Conservation (phyloP, 2,797 vertebrate genomes). For the Synanceia verrucosa region DNA sequence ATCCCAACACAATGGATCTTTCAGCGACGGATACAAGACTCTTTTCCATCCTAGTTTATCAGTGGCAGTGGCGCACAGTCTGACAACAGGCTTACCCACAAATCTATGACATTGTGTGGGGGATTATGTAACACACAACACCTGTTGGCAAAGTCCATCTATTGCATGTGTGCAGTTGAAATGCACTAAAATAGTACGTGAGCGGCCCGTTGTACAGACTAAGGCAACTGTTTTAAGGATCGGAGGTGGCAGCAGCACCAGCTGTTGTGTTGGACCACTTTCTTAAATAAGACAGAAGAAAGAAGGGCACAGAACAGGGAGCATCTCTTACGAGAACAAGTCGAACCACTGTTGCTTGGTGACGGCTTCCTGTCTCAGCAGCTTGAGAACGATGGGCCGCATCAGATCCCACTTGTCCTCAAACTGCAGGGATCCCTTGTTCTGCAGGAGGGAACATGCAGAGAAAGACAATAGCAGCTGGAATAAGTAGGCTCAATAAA, state of each 20-base stretch:
- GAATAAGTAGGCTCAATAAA: not conserved
- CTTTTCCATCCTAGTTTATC: not conserved
- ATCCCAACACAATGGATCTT: not conserved
- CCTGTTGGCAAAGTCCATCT: not conserved
- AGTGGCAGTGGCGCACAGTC: not conserved
- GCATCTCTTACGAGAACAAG: conserved; percentile 93
- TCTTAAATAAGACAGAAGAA: not conserved
- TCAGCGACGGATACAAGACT: not conserved
- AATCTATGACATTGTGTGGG: not conserved
- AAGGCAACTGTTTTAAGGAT: conserved; percentile 6
- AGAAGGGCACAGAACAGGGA: not conserved
- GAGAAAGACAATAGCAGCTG: not conserved
- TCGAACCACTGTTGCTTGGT: conserved; percentile 99
- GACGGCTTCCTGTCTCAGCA: conserved; percentile 96
- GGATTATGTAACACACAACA: conserved; percentile 3
- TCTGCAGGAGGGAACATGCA: conserved; percentile 75
- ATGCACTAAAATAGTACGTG: conserved; percentile 10
- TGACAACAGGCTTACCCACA: not conserved
- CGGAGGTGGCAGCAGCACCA: not conserved
- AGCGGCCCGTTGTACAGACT: not conserved
- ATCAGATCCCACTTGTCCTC: conserved; percentile 99
- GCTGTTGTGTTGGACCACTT: not conserved
- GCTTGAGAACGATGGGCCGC: conserved; percentile 96
- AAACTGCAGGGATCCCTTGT: conserved; percentile 98
- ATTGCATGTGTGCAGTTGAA: not conserved